Base-by-base conservation (phyloP, 1,140 invertebrate species). In the Manduca sexta region DNA sequence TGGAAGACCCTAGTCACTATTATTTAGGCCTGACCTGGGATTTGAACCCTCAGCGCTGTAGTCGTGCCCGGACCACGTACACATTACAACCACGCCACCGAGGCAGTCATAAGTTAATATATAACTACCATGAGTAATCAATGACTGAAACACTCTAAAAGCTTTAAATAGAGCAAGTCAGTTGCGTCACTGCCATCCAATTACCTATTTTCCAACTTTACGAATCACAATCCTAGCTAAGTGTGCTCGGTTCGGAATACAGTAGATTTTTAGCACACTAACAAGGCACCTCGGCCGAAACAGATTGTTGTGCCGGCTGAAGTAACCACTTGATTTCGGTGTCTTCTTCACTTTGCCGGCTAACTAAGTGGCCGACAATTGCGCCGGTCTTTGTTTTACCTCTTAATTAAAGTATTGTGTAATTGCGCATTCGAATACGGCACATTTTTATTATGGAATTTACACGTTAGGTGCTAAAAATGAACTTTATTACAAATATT, bases 181-280 rank as follows among this genome's bases (percentile, higher is more conserved):
- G 8, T 35, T 35, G 21, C 21, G 4, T 8, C 8, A 17, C 38
- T 40, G 38, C 17, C 2, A 7, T 40, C 10, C 12, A 17, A 14
- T 5, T 6, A 17, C 34, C 33, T 45, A 8, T 34, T 2, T n/a
- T 6, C 31, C 16, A 14, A 34, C 33, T 44, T 30, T 49, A 48
- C 49, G 47, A 52, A 38, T 52, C 41, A 48, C 55, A 57, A 52
- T 49, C 49, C 45, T 37, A 37, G 49, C 49, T 56, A 56, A 56
- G 53, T 49, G 41, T 48, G 35, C 43, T 34, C 15, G 47, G 45
- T 50, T 52, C 49, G 49, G 37, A 46, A 51, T 52, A 33, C 48
- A 40, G 29, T 45, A 34, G 29, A 54, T 62, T 62, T 54, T 61
- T 61, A 61, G 47, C 48, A 48, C 46, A 42, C 55, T 58, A 58